A percentile compares a stretch with the other conserved stretches of the same genome.
Conservation (phyloP, 1,140 invertebrate species). For the Macrosteles quadrilineatus region DNA sequence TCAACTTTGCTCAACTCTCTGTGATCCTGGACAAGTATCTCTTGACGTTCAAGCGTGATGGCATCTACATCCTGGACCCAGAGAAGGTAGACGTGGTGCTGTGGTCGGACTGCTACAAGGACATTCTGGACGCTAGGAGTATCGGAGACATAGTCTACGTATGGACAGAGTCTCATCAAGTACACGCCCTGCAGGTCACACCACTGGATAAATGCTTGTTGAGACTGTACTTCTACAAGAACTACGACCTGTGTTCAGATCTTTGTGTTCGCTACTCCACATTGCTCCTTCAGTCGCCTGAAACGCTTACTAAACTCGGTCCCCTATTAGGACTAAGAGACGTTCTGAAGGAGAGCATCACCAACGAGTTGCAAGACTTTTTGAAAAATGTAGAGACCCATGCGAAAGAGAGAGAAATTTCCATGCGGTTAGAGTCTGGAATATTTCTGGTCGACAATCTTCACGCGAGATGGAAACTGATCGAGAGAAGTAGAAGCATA, state of each 20-base stretch:
- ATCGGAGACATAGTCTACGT: slow-evolving; percentile 55
- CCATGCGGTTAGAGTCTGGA: slow-evolving; percentile 54
- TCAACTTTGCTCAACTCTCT: slow-evolving; percentile 68
- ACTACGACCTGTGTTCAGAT: slow-evolving; percentile 53
- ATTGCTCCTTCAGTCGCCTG: slow-evolving; percentile 30
- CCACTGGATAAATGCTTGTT: slow-evolving; percentile 55
- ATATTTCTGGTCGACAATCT: slow-evolving; percentile 57
- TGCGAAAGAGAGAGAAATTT: slow-evolving; percentile 45
- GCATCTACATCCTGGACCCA: slow-evolving; percentile 72
- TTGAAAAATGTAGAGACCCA: slow-evolving; percentile 51
- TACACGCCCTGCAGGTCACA: slow-evolving; percentile 52
- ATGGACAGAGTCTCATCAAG: slow-evolving; percentile 50
- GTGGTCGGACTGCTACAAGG: slow-evolving; percentile 60
- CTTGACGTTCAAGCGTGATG: slow-evolving; percentile 65
- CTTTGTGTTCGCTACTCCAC: slow-evolving; percentile 49
- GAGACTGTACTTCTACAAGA: slow-evolving; percentile 54
- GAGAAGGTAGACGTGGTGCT: slow-evolving; percentile 58
- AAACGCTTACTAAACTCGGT: slow-evolving; percentile 29
- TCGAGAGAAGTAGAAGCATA: slow-evolving; percentile 44
- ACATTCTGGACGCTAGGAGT: slow-evolving; percentile 58
- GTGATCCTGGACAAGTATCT: slow-evolving; percentile 62
- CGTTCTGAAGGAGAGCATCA: slow-evolving; percentile 7
- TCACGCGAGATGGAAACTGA: slow-evolving; percentile 41
- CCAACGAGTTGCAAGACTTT: slow-evolving; percentile 40
- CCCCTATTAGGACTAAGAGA: slow-evolving; percentile 32